These are phyloP conservation scores for Chromoteleia sp. DNA, from an alignment of 2,888 invertebrate species.

Conservation along the genomic window DNA sequence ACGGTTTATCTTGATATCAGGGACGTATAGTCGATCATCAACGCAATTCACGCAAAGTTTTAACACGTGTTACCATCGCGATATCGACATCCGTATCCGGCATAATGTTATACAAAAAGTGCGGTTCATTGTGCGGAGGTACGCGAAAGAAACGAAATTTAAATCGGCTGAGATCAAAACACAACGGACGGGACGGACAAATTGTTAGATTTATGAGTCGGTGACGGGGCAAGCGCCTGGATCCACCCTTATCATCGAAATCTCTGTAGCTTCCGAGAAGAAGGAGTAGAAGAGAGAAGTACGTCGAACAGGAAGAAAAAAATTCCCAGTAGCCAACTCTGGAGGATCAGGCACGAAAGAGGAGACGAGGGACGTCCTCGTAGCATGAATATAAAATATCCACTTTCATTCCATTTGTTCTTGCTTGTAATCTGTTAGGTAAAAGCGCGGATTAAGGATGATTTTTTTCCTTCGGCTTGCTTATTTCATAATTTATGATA, in stretches of 20 bases:
- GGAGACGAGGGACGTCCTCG: constrained; percentile 42
- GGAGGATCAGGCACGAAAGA: constrained; percentile 72
- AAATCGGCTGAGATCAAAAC: constrained; percentile 83
- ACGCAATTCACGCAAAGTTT: constrained; percentile 48
- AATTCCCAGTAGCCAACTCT: constrained; percentile 45
- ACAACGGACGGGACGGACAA: constrained; percentile 81
- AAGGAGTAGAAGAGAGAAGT: constrained; percentile 47
- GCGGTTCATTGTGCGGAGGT: constrained; percentile 49
- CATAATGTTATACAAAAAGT: constrained; percentile 79
- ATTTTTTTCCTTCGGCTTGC: constrained; percentile 9
- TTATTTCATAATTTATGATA: constrained; percentile 25
- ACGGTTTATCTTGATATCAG: constrained; percentile 32
- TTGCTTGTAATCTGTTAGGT: constrained; percentile 33
- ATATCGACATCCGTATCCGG: constrained; percentile 73
- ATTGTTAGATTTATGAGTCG: constrained; percentile 84
- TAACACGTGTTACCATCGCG: constrained; percentile 59
- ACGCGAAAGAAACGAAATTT: constrained; percentile 71
- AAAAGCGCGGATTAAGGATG: constrained; percentile 21
- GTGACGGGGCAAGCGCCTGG: constrained; percentile 78
- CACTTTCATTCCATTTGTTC: constrained; percentile 44
- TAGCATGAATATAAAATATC: constrained; percentile 57
- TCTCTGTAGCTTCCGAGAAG: constrained; percentile 82
- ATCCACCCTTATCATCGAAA: constrained; percentile 81
- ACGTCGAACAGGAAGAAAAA: constrained; percentile 65
- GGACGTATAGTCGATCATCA: constrained; percentile 13